A percentile compares a stretch with the other conserved stretches of the same genome.
Evolutionary conservation across 2,113 vertebrate species (phyloP).

Genomic region (Mustelus asterias): DNA sequence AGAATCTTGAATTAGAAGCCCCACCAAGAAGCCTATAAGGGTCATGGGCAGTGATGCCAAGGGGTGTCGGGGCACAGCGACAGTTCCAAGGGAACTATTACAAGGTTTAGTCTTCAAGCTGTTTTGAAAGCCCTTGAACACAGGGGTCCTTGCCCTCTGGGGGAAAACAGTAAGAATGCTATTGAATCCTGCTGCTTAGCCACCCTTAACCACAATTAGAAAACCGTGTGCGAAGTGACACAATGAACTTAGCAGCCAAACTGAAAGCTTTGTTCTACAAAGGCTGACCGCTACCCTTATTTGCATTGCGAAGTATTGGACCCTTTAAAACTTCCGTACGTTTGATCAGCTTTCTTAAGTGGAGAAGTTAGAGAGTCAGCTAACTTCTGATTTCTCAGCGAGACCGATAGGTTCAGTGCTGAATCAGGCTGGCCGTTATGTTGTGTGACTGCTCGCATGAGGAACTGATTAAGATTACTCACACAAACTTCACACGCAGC

Average conservation of each 20-base stretch:
- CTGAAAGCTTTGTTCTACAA: neutral
- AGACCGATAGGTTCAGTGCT: neutral
- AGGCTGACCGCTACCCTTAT: neutral
- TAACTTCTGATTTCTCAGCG: neutral
- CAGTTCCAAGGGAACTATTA: neutral
- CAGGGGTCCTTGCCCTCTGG: neutral
- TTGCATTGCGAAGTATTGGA: neutral
- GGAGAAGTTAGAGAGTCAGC: neutral
- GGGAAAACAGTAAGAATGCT: neutral
- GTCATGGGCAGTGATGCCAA: neutral
- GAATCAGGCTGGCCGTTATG: neutral
- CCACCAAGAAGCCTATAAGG: neutral
- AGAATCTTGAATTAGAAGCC: neutral
- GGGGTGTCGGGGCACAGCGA: too few species aligned
- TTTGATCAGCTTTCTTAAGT: neutral
- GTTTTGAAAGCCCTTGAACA: neutral
- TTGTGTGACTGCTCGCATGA: neutral
- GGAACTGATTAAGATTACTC: neutral
- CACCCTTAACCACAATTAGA: neutral
- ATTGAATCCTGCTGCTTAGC: neutral
- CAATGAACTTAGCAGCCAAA: neutral
- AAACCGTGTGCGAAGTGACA: neutral
- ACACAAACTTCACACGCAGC: neutral
- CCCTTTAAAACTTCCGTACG: neutral
- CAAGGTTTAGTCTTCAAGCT: neutral